Evolutionary conservation across 1,140 invertebrate genomes (phyloP).

Genomic region (Streblospio benedicti): DNA sequence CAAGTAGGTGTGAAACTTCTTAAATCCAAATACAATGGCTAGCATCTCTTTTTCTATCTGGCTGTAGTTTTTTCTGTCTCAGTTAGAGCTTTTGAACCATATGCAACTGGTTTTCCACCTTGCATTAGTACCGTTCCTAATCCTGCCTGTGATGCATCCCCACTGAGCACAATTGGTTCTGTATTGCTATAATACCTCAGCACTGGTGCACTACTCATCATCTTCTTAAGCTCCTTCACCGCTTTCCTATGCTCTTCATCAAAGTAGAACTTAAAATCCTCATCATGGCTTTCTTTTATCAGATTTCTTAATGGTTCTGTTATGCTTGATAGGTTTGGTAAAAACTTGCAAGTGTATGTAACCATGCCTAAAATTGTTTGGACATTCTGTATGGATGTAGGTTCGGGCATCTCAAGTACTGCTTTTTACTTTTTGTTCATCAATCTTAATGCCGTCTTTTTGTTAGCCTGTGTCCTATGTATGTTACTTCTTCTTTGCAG

Average conservation of each 20-base stretch:
- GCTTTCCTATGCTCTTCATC: neutral
- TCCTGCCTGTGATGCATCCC: slow-evolving; percentile 30
- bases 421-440: too few relatives aligned
- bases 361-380: slow-evolving; percentile 7
- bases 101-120: slow-evolving; percentile 44
- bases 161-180: too few relatives aligned
- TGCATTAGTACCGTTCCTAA: slow-evolving; percentile 47
- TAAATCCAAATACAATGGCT: slow-evolving; percentile 46
- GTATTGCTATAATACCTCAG: neutral
- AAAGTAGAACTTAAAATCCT: neutral
- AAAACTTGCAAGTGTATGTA: slow-evolving; percentile 8
- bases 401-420: slow-evolving; percentile 25
- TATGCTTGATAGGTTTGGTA: slow-evolving; percentile 25
- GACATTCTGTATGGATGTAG: slow-evolving; percentile 18
- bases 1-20: too few relatives aligned
- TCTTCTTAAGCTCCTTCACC: neutral
- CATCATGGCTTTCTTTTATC: too few relatives aligned
- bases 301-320: slow-evolving; percentile 18
- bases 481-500: neutral
- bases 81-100: slow-evolving; percentile 43
- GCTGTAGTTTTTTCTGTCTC: slow-evolving; percentile 44
- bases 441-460: too few relatives aligned
- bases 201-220: too few relatives aligned
- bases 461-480: neutral
- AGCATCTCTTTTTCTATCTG: slow-evolving; percentile 50